Conservation (phyloP, 2,113 vertebrate species). For the Corydoras sp. region DNA sequence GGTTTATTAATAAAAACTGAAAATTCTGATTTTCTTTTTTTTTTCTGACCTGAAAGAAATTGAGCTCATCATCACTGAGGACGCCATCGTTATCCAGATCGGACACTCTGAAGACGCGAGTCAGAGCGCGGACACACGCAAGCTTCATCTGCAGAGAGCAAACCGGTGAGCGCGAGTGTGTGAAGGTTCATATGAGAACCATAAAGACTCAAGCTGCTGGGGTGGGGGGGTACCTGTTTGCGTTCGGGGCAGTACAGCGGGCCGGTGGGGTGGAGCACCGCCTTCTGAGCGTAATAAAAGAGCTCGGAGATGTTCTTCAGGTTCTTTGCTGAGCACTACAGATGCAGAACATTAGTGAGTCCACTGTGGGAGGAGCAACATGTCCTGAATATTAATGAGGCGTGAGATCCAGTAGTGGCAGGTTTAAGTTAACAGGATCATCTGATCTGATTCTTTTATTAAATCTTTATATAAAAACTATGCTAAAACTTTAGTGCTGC, state of each 20-base stretch:
- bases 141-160: constrained; percentile 78
- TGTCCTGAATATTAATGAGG: too few species aligned
- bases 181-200: too few species aligned
- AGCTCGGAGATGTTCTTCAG: constrained; percentile 98
- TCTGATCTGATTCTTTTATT: too few species aligned
- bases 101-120: constrained; percentile 93
- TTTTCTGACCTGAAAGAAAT: constrained; percentile 87
- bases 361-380: too few species aligned
- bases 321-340: constrained; percentile 95
- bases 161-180: too few species aligned
- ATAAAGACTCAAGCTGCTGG: background rate
- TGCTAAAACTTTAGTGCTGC: too few species aligned
- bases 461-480: too few species aligned
- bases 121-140: constrained; percentile 86
- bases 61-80: constrained; percentile 90
- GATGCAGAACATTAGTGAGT: background rate
- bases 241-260: constrained; percentile 94
- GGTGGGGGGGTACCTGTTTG: constrained; percentile 72
- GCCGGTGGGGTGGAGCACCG: constrained; percentile 92
- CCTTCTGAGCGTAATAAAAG: constrained; percentile 97
- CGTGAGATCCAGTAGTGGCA: too few species aligned
- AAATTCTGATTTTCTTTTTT: too few species aligned
- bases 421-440: too few species aligned
- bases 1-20: too few species aligned
- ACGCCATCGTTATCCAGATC: constrained; percentile 93